Evolutionary conservation across 2,797 vertebrate genomes (phyloP), one percentile per base, ranked within the genome.

Genomic region (Gobio occitaniae): DNA sequence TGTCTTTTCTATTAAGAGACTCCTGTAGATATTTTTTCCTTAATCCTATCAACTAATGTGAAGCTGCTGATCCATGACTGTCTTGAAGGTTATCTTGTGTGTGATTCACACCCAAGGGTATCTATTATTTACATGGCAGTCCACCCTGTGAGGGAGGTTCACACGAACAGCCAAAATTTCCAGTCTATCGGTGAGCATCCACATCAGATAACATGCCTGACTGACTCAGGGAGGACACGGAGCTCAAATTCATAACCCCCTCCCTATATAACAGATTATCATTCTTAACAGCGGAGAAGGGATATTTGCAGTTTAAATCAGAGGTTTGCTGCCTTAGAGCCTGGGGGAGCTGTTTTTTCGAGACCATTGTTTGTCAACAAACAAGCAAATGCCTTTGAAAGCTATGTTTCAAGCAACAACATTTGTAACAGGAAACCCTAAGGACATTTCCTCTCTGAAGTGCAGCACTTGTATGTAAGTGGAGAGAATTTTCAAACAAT

Each of bases 31-130:
- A 94, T 94, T 95, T 93, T 36, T 61, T 36, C 93, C 93, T 94
- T 94, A 95, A 95, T 94, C 94, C 94, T 94, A 94, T 95, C 93
- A 92, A 92, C 92, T 94, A 95, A 94, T 94, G 93, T 92, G 92
- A 93, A 94, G 89, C 88, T 94, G 92, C 92, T 94, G 94, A 95
- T 94, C 95, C 95, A 88, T 86, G 86, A 88, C 93, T 92, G 93
- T 94, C 92, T 93, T 94, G 94, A 96, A 96, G 94, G 94, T 95
- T 94, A 95, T 95, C 94, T 85, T 90, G 91, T 92, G 91, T 91
- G 92, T 94, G 93, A 94, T 95, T 94, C 92, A 92, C 91, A 92
- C 93, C 94, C 90, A 92, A 90, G 90, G 92, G 91, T 93, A 93
- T 95, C 93, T 93, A 93, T 95, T 95, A 95, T 95, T 94, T 95